Percentiles rank a stretch among this genome's conserved stretches.
phyloP scores from a whole-genome alignment of 1,140 invertebrate genomes.

The Frieseomelitta varia region DNA sequence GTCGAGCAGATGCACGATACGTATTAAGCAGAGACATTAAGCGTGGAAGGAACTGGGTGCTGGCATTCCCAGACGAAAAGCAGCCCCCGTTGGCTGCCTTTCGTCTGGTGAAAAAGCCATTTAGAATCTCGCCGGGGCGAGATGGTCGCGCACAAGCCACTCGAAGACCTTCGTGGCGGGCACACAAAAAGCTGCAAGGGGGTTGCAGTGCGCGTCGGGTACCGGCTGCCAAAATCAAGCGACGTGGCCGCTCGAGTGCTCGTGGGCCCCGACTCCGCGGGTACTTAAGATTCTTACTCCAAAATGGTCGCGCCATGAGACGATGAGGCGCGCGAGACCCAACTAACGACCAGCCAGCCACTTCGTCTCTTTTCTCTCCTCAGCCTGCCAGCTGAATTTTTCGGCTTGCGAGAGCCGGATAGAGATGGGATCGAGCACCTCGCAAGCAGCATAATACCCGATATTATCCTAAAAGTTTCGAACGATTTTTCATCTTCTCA shows the following conservation, averaged over 20 bases:
- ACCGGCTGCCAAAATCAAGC: constrained; percentile 46
- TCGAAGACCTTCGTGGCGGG: constrained; percentile 15
- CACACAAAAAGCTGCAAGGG: constrained; percentile 38
- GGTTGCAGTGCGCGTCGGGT: not conserved
- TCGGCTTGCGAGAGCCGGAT: not conserved
- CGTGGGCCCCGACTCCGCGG: constrained; percentile 31
- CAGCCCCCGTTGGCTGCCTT: not conserved
- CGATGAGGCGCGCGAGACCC: constrained; percentile 12
- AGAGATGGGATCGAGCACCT: no score
- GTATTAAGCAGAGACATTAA: not conserved
- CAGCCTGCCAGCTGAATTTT: not conserved
- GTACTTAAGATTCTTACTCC: constrained; percentile 46
- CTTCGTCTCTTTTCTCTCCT: not conserved
- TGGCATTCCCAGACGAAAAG: constrained; percentile 37
- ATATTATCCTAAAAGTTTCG: no score
- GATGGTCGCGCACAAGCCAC: constrained; percentile 27
- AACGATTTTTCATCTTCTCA: no score
- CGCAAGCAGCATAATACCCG: no score
- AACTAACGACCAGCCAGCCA: not conserved
- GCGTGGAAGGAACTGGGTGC: not conserved
- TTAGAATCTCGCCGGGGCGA: constrained; percentile 24
- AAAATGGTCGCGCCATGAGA: constrained; percentile 22
- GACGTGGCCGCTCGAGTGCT: constrained; percentile 33
- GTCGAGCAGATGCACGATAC: constrained; percentile 10
- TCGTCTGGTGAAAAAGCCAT: constrained; percentile 29